Base-by-base conservation (phyloP, 2,797 vertebrate genomes). In the Pogoniulus pusillus region DNA sequence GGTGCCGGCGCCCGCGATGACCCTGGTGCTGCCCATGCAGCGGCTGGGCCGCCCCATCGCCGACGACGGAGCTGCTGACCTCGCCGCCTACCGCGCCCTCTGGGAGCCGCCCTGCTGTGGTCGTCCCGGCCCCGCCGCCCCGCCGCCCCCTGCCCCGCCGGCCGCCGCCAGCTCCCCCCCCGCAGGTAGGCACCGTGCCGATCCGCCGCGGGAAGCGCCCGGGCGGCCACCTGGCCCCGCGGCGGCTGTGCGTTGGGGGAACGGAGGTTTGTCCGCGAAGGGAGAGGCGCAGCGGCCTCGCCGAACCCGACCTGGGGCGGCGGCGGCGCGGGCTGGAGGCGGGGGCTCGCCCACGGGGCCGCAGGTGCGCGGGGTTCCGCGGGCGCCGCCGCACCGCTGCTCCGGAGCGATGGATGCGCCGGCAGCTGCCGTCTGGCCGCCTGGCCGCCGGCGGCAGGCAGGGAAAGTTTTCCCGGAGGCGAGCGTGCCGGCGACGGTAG, bases 1-100 rank as follows among this genome's bases (percentile, higher is more conserved):
- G 93, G 90, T 88, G 80, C 81, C 51, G 89, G 85, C 91, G 84
- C 63, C 84, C 91, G 93, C 94, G 39, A 99, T 99, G 99, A 99
- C 99, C 97, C 98, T 99, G 93, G 98, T 99, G 96, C 98, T 99
- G 98, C 98, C 99, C 96, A 98, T 98, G 98, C 99, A 98, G 98
- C 98, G 98, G 94, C 98, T 99, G 96, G 98, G 98, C 96, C 98
- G 98, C 96, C 98, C 98, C 97, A 97, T 97, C 94, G 96, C 97
- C 96, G 96, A 96, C 59, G 98, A 98, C 91, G 98, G 98, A 97
- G 98, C 98, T 93, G 96, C 98, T 82, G 97, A 98, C 16, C 98
- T 98, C 94, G 96, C 98, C 58, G 96, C 98, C 49, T 98, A 98
- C 96, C 98, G 97, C 94, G 97, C 98, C 64, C 95, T 98, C 89